Base-by-base conservation (phyloP, 2,113 vertebrate genomes). In the Ictalurus furcatus region DNA sequence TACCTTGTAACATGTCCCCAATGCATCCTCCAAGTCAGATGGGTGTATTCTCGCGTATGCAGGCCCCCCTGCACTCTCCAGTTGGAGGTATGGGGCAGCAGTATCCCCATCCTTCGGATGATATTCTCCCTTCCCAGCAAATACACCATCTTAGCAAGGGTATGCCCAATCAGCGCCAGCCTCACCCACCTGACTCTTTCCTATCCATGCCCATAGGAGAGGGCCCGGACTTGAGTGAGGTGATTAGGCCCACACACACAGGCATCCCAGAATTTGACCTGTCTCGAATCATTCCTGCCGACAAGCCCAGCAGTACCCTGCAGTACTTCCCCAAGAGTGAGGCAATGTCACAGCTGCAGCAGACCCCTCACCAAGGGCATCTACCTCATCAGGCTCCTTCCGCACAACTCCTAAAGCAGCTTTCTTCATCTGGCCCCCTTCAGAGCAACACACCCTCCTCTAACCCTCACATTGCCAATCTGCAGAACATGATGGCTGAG, bases 401-500 rank as follows among this genome's bases (percentile, higher is more conserved):
- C 54, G 93, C 94, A 59, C 95, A 95, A 88, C 96, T 96, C 54
- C 93, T 95, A 28, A 96, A 96, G 87, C 95, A 95, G 89, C 94
- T 96, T 79, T 94, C 95, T 16, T 92, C 95, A 1, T 93, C 94
- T 44, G 93, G 91, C 61, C 92, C 93, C 61, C 90, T 91, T 11
- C 94, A 95, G 65, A 73, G 89, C 88, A 90, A 90, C 2, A 87
- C 93, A 23, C 92, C 94, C 6, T 96, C 97, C 79, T 97, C 98
- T 92, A 99, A 98, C 94, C 97, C 98, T 88, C 98, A 99, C 93
- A 96, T 99, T 86, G 97, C 97, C 93, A 98, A 98, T 96, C 94
- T 99, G 90, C 98, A 99, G 95, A 99, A 98, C 94, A 99, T 99
- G 98, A 99, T 99, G 98, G 96, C 96, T 7, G 98, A 99, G 73